Evolutionary conservation across 2,888 invertebrate genomes (phyloP).

Genomic region (Enchytraeus crypticus): DNA sequence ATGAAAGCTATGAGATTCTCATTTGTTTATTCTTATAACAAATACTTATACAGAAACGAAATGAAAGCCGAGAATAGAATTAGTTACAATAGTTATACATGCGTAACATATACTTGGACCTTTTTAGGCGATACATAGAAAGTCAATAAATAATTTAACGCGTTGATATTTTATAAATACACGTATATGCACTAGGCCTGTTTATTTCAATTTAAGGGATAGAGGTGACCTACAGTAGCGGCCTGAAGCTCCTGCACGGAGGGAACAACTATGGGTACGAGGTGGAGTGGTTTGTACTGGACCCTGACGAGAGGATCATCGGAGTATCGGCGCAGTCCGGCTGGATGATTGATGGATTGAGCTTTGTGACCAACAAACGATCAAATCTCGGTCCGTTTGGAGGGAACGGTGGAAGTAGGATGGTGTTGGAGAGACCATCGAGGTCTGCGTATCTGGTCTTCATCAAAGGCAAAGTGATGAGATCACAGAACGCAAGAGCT

Average conservation of each 20-base stretch:
- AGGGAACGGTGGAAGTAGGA: background rate
- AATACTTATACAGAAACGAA: too few relatives aligned
- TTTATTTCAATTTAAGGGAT: too few relatives aligned
- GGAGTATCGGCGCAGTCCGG: background rate
- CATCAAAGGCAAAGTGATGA: conserved; percentile 3
- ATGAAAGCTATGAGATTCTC: too few relatives aligned
- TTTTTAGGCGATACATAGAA: too few relatives aligned
- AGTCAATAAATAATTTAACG: too few relatives aligned
- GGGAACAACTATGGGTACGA: background rate
- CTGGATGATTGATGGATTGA: background rate
- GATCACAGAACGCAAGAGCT: background rate
- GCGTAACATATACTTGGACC: too few relatives aligned
- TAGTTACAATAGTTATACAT: too few relatives aligned
- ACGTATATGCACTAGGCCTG: too few relatives aligned
- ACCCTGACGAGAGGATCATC: background rate
- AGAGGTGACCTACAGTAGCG: background rate
- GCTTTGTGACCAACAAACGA: background rate
- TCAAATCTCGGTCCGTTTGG: background rate
- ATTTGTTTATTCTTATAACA: too few relatives aligned
- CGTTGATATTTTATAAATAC: too few relatives aligned
- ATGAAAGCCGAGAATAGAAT: too few relatives aligned
- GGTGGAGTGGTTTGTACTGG: background rate
- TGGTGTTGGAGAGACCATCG: too few relatives aligned
- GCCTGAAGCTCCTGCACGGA: background rate
- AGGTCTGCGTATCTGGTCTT: background rate